phyloP scores from a whole-genome alignment of 2,888 invertebrate species.

The Epirrhoe tristata region DNA sequence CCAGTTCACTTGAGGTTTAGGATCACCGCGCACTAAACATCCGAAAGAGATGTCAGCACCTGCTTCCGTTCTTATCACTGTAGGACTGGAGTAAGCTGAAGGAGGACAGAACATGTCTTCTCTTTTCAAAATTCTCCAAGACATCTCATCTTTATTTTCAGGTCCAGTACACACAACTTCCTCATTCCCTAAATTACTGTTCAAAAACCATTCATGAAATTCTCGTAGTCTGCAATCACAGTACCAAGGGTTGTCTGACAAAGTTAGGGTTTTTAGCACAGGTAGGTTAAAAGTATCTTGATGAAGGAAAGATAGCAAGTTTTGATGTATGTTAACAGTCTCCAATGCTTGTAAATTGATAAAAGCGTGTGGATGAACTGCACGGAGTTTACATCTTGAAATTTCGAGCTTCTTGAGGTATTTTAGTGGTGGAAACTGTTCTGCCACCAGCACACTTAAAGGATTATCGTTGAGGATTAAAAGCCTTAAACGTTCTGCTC shows the following conservation, averaged over 20 bases:
- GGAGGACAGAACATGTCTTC: slow-evolving; percentile 93
- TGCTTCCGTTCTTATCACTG: slow-evolving; percentile 88
- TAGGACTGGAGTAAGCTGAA: slow-evolving; percentile 85
- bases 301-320: slow-evolving; percentile 89
- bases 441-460: slow-evolving; percentile 87
- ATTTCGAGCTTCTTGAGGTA: slow-evolving; percentile 93
- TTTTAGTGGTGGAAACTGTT: slow-evolving; percentile 92
- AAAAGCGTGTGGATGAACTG: slow-evolving; percentile 91
- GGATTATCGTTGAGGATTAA: slow-evolving; percentile 94
- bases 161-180: slow-evolving; percentile 91
- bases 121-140: slow-evolving; percentile 91
- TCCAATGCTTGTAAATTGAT: slow-evolving; percentile 90
- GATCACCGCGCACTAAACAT: slow-evolving; percentile 92
- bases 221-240: slow-evolving; percentile 94
- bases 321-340: slow-evolving; percentile 93
- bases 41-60: slow-evolving; percentile 93
- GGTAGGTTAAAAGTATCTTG: slow-evolving; percentile 77
- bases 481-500: slow-evolving; percentile 92
- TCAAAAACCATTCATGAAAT: slow-evolving; percentile 93
- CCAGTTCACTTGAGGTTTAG: slow-evolving; percentile 92
- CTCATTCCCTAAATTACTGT: slow-evolving; percentile 90
- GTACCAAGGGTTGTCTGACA: slow-evolving; percentile 95
- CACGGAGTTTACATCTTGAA: slow-evolving; percentile 90
- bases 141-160: slow-evolving; percentile 85
- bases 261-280: slow-evolving; percentile 89